phyloP scores from a whole-genome alignment of 1,140 invertebrate species.

The Melitaea cinxia region DNA sequence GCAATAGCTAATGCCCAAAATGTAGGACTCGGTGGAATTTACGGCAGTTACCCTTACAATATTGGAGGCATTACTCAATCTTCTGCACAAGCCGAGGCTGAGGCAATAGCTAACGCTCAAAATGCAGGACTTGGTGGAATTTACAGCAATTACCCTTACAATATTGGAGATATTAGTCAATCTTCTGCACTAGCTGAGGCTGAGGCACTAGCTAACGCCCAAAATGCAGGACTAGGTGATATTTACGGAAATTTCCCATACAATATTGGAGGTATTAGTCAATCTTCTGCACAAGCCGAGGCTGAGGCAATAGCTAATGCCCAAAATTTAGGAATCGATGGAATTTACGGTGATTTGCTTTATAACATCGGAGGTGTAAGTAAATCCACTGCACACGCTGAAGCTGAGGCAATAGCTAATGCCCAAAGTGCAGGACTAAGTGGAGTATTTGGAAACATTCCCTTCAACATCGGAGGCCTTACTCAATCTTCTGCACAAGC shows the following conservation, averaged over 20 bases:
- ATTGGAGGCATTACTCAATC: background rate
- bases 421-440: background rate
- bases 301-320: conserved; percentile 2
- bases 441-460: background rate
- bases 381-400: conserved; percentile 11
- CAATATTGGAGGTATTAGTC: conserved; percentile 12
- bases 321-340: background rate
- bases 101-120: background rate
- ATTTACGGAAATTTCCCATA: conserved; percentile 8
- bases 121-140: background rate
- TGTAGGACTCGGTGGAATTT: background rate
- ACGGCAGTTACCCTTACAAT: background rate
- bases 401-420: conserved; percentile 21
- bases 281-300: conserved; percentile 11
- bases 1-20: conserved; percentile 11
- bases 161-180: background rate
- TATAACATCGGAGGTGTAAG: background rate
- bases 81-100: background rate
- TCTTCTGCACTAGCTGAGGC: conserved; percentile 22
- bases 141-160: background rate
- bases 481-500: background rate
- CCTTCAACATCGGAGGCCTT: background rate
- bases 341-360: background rate
- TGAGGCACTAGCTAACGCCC: background rate
- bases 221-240: background rate